Evolutionary conservation across 2,888 invertebrate species (phyloP), one percentile per base, ranked within the genome.

Genomic region (Cerceris rybyensis): DNA sequence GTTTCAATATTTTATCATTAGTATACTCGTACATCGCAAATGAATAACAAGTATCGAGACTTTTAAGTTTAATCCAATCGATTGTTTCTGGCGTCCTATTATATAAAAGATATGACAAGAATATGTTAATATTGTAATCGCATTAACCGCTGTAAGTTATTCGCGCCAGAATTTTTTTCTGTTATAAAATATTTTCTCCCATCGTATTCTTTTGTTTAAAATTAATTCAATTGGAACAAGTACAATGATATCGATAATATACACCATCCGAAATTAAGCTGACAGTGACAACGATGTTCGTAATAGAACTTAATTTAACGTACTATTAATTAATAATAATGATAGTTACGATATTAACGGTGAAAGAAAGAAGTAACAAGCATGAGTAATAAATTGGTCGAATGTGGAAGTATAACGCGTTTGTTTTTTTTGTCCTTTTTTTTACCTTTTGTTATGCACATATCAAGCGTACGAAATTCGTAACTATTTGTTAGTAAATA

Each of bases 401-500:
- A 13, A 70, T 78, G 75, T 75, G 70, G 42, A 77, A 80, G 63
- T 77, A 77, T 74, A 81, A 74, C 72, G 75, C 70, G 63, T 54
- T 28, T 28, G 28, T 28, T 28, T 28, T 28, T 28, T 28, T 28
- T 28, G n/a, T 28, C 2, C 28, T 28, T 28, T 28, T 28, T 73
- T 69, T 81, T 75, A 83, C 74, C 78, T 79, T 72, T 71, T 69
- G 68, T 81, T 79, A 84, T 69, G 70, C 68, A 58, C 65, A 58
- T 64, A 52, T 78, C 57, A 85, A 85, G 73, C 78, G 74, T 83
- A 75, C 59, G 73, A 85, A 68, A 46, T 70, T 66, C 69, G 78
- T 64, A 67, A 77, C 75, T 73, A 81, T 70, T 71, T 74, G 69
- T 88, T 83, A 88, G 79, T 80, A 78, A 75, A 68, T 67, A 60